phyloP scores from a whole-genome alignment of 1,140 invertebrate genomes.

The Anastrepha obliqua region DNA sequence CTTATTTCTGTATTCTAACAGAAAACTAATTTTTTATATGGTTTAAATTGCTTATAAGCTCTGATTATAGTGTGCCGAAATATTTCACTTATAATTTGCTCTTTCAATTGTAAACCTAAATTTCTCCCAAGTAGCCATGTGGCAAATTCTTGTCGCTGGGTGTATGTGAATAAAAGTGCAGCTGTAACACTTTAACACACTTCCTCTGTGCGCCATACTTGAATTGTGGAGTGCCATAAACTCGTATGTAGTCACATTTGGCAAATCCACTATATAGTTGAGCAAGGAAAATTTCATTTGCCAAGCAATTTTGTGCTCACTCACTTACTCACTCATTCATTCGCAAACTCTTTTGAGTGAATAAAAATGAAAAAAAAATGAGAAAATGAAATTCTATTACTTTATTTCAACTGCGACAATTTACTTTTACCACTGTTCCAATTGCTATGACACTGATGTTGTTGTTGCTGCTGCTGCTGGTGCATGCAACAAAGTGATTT shows the following conservation, averaged over 20 bases:
- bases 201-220: too few relatives aligned
- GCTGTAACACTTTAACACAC: too few relatives aligned
- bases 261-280: not conserved
- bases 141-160: too few relatives aligned
- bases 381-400: not conserved
- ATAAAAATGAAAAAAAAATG: not conserved
- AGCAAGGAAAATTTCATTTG: constrained; percentile 28
- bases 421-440: not conserved
- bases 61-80: too few relatives aligned
- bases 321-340: constrained; percentile 32
- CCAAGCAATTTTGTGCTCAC: constrained; percentile 23
- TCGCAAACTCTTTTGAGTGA: not conserved
- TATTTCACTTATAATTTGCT: too few relatives aligned
- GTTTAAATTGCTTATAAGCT: too few relatives aligned
- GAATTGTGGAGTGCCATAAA: too few relatives aligned
- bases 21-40: too few relatives aligned
- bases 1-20: too few relatives aligned
- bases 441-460: not conserved
- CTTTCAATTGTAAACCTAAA: too few relatives aligned
- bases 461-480: not conserved
- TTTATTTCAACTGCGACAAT: constrained; percentile 14
- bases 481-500: constrained; percentile 43
- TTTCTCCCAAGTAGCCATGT: too few relatives aligned
- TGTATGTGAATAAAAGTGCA: too few relatives aligned
- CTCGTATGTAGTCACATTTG: not conserved